phyloP scores from a whole-genome alignment of 1,140 invertebrate genomes.

The Ctenoplectra terminalis region DNA sequence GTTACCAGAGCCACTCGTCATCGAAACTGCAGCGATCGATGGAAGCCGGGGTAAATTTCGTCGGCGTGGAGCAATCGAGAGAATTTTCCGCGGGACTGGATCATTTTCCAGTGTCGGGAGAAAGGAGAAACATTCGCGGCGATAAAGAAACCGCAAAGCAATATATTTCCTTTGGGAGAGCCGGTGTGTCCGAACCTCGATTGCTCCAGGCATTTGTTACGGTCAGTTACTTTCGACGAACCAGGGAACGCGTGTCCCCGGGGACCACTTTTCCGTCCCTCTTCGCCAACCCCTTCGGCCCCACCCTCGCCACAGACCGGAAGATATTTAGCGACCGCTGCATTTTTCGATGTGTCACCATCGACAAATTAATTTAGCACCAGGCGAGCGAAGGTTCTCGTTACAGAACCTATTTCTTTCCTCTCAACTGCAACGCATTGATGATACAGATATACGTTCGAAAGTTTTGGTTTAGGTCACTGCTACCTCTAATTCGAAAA shows the following conservation, averaged over 20 bases:
- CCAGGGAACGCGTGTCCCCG: background rate
- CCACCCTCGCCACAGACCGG: background rate
- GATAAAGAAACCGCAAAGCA: conserved; percentile 41
- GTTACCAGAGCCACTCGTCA: background rate
- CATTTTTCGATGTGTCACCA: conserved; percentile 41
- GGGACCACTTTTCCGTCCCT: background rate
- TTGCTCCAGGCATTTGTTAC: conserved; percentile 48
- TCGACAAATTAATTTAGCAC: conserved; percentile 46
- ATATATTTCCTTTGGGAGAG: conserved; percentile 51
- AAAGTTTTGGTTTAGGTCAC: too few relatives aligned
- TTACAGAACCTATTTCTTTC: too few relatives aligned
- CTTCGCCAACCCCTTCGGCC: too few relatives aligned
- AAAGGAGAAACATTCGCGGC: conserved; percentile 32
- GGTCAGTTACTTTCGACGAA: conserved; percentile 41
- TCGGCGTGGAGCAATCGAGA: background rate
- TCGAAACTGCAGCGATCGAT: background rate
- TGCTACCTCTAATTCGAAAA: too few relatives aligned
- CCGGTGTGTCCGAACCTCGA: conserved; percentile 18
- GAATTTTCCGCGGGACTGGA: conserved; percentile 24
- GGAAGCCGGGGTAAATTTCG: background rate
- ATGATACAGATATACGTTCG: too few relatives aligned
- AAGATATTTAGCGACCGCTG: conserved; percentile 13
- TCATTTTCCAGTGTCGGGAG: conserved; percentile 23
- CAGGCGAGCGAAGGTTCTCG: too few relatives aligned
- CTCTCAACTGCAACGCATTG: too few relatives aligned